Percentiles rank a stretch among this genome's conserved stretches.
phyloP scores from a whole-genome alignment of 2,888 invertebrate genomes.

The Exephanes ischioxanthus region DNA sequence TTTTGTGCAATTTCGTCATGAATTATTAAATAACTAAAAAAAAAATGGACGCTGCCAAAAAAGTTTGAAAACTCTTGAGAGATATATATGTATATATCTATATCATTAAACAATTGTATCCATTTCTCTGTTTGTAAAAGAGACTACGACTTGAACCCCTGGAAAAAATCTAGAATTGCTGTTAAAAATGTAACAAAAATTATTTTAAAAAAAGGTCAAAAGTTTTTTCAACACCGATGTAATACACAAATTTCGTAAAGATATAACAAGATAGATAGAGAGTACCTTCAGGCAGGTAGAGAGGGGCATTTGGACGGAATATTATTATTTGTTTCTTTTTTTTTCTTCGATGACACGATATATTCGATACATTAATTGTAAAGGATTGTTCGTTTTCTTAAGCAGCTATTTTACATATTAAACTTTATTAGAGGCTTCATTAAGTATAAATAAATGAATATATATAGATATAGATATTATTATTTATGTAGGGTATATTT shows the following conservation, averaged over 20 bases:
- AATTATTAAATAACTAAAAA: conserved; percentile 30
- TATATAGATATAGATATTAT: conserved; percentile 57
- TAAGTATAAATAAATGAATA: conserved; percentile 70
- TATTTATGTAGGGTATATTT: conserved; percentile 66
- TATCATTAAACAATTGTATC: conserved; percentile 61
- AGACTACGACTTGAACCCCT: conserved; percentile 81
- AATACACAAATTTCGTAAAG: conserved; percentile 52
- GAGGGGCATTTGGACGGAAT: conserved; percentile 75
- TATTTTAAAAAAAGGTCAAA: conserved; percentile 33
- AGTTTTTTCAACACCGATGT: conserved; percentile 48
- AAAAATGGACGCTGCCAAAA: conserved; percentile 63
- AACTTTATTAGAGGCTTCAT: conserved; percentile 70
- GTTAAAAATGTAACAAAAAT: conserved; percentile 71
- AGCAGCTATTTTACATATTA: conserved; percentile 65
- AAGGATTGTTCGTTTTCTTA: conserved; percentile 51
- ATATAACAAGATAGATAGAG: conserved; percentile 47
- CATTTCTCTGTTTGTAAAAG: conserved; percentile 77
- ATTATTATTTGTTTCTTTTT: background rate
- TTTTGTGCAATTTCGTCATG: conserved; percentile 68
- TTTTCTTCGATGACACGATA: conserved; percentile 11
- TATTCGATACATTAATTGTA: conserved; percentile 69
- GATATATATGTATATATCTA: conserved; percentile 48
- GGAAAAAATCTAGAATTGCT: conserved; percentile 82
- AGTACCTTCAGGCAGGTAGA: conserved; percentile 28
- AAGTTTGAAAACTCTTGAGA: conserved; percentile 43